These are phyloP conservation scores for Ormyrus pomaceus DNA, from an alignment of 2,888 invertebrate genomes.

Conservation along the genomic window DNA sequence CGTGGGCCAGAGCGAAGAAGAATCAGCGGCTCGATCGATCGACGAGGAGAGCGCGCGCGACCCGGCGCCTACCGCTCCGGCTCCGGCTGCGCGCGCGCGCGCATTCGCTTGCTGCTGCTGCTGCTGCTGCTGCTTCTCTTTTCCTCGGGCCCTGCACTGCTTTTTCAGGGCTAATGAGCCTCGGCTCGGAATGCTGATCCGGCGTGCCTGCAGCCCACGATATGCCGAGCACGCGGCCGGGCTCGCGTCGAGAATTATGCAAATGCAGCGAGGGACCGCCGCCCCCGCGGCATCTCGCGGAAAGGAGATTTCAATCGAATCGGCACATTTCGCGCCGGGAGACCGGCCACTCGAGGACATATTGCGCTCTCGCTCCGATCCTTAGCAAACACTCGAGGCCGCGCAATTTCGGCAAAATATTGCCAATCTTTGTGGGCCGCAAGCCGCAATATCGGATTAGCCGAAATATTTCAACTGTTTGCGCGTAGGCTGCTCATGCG, in stretches of 20 bases:
- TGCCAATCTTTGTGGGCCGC: no score
- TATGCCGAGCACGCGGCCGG: constrained; percentile 59
- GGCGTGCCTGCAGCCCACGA: constrained; percentile 34
- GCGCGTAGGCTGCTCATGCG: no score
- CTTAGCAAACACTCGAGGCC: constrained; percentile 53
- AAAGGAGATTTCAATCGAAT: constrained; percentile 51
- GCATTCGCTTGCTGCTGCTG: not conserved
- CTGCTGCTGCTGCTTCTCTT: not conserved
- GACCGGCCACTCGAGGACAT: constrained; percentile 42
- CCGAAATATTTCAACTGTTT: no score
- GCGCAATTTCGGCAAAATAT: constrained; percentile 29
- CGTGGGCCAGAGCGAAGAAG: constrained; percentile 50
- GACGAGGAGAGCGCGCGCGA: constrained; percentile 53
- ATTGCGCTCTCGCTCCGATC: constrained; percentile 46
- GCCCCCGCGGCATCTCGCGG: not conserved
- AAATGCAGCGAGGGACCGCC: constrained; percentile 55
- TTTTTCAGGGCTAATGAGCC: not conserved
- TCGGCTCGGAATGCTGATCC: not conserved
- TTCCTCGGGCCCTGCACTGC: not conserved
- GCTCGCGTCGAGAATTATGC: constrained; percentile 60
- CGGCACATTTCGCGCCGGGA: constrained; percentile 53
- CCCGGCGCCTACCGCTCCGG: constrained; percentile 48
- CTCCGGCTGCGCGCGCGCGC: not conserved
- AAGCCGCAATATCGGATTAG: no score
- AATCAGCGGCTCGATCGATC: constrained; percentile 59